phyloP scores from a whole-genome alignment of 2,888 invertebrate species.

The Stegana nigrithorax region DNA sequence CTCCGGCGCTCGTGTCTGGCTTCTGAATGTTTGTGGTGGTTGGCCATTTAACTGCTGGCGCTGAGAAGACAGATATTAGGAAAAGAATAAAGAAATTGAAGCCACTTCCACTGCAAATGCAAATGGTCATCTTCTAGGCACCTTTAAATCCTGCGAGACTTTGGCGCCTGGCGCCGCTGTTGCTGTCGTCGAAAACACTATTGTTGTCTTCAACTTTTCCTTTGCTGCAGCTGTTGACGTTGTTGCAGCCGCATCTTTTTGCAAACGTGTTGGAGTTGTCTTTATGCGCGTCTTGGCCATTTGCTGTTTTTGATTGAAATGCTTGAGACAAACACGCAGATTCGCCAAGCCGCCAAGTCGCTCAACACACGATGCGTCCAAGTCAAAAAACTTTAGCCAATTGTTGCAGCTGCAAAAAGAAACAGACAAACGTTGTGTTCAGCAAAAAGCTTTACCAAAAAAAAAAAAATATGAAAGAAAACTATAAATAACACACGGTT shows the following conservation, averaged over 20 bases:
- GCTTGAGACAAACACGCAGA: conserved; percentile 57
- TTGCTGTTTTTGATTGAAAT: conserved; percentile 49
- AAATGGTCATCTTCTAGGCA: too few species aligned
- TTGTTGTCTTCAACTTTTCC: conserved; percentile 38
- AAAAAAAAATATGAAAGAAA: not conserved
- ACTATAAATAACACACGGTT: not conserved
- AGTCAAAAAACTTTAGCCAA: conserved; percentile 57
- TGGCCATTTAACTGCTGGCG: conserved; percentile 2
- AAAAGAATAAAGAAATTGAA: too few species aligned
- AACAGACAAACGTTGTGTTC: conserved; percentile 1
- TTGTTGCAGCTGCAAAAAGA: conserved; percentile 54
- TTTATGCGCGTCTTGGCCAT: conserved; percentile 65
- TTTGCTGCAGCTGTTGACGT: conserved; percentile 25
- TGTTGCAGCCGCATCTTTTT: conserved; percentile 48
- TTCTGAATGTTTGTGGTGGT: conserved; percentile 25
- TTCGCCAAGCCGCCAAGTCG: conserved; percentile 51
- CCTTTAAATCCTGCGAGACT: not conserved
- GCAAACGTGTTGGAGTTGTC: conserved; percentile 59
- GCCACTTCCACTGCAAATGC: too few species aligned
- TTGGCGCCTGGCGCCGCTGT: not conserved
- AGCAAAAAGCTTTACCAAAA: not conserved
- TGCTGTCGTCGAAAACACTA: conserved; percentile 35
- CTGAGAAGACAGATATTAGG: not conserved
- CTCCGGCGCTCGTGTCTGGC: too few species aligned
- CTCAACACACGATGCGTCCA: conserved; percentile 44